Percentiles rank a stretch among this genome's conserved stretches.
phyloP scores from a whole-genome alignment of 2,888 invertebrate species.

The Melanophora roralis region DNA sequence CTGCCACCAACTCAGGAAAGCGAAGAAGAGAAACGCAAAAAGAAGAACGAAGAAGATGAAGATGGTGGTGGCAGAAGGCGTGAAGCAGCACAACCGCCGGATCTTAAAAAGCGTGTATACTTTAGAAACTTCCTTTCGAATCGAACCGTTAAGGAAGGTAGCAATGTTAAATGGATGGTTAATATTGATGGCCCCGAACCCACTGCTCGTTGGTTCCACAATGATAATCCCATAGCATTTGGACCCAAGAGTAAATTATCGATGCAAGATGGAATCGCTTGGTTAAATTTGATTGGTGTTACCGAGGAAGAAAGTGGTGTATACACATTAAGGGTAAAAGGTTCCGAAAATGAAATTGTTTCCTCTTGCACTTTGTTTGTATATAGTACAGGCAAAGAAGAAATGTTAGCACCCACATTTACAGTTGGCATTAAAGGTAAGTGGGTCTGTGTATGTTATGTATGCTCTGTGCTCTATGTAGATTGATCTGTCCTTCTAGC shows the following conservation, averaged over 20 bases:
- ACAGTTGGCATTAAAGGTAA: conserved; percentile 85
- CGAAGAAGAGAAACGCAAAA: conserved; percentile 68
- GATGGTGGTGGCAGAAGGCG: conserved; percentile 70
- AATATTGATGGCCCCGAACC: conserved; percentile 87
- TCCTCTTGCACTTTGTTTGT: conserved; percentile 82
- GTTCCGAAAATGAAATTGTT: conserved; percentile 83
- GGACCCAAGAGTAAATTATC: conserved; percentile 81
- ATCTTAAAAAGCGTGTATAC: conserved; percentile 77
- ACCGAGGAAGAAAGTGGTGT: conserved; percentile 85
- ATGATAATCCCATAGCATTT: conserved; percentile 81
- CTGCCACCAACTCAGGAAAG: conserved; percentile 67
- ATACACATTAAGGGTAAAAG: conserved; percentile 86
- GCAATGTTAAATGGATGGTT: conserved; percentile 87
- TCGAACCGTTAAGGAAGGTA: conserved; percentile 85
- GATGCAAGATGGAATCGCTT: conserved; percentile 84
- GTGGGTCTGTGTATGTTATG: conserved; percentile 41
- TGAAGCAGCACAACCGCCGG: conserved; percentile 76
- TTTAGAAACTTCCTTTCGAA: conserved; percentile 88
- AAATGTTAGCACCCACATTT: conserved; percentile 84
- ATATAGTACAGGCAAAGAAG: conserved; percentile 76
- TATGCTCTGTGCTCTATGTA: conserved; percentile 35
- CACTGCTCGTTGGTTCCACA: conserved; percentile 83
- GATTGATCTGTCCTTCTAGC: conserved; percentile 46
- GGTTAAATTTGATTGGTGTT: conserved; percentile 84
- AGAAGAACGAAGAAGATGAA: conserved; percentile 70